phyloP scores from a whole-genome alignment of 2,797 vertebrate genomes.

The Pangasius sanitwongsei region DNA sequence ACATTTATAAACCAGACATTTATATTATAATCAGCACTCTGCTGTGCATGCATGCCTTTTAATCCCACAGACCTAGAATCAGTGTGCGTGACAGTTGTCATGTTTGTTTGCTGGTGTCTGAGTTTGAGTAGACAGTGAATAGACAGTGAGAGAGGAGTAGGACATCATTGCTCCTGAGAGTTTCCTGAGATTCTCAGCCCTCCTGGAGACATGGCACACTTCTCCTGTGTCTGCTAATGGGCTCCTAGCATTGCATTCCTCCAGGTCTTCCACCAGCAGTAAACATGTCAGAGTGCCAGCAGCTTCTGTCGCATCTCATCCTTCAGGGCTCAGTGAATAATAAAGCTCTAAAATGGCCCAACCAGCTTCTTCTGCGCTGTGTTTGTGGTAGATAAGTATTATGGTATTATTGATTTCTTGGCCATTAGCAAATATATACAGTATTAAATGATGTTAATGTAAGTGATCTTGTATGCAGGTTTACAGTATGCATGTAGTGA shows the following conservation, averaged over 20 bases:
- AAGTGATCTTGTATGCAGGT: not conserved
- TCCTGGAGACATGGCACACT: conserved; percentile 36
- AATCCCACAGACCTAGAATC: not conserved
- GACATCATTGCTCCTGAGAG: conserved; percentile 48
- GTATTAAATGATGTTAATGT: not conserved
- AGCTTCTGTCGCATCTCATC: conserved; percentile 9
- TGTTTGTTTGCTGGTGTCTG: conserved; percentile 44
- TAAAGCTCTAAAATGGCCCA: conserved; percentile 1
- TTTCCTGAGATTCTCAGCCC: conserved; percentile 42
- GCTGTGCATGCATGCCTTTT: not conserved
- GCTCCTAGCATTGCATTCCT: conserved; percentile 54
- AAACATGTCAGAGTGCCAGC: conserved; percentile 53
- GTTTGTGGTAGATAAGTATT: not conserved
- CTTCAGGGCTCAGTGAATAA: conserved; percentile 18
- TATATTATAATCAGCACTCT: not conserved
- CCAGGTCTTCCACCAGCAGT: conserved; percentile 58
- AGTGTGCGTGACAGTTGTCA: conserved; percentile 6
- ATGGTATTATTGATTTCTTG: not conserved
- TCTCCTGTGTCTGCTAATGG: conserved; percentile 65
- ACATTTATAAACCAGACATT: not conserved
- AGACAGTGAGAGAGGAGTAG: conserved; percentile 9
- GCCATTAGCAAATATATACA: not conserved
- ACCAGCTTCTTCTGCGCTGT: not conserved
- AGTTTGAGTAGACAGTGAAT: conserved; percentile 25
- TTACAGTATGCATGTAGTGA: not conserved